phyloP scores from a whole-genome alignment of 2,797 vertebrate genomes.

The Nasua narica region DNA sequence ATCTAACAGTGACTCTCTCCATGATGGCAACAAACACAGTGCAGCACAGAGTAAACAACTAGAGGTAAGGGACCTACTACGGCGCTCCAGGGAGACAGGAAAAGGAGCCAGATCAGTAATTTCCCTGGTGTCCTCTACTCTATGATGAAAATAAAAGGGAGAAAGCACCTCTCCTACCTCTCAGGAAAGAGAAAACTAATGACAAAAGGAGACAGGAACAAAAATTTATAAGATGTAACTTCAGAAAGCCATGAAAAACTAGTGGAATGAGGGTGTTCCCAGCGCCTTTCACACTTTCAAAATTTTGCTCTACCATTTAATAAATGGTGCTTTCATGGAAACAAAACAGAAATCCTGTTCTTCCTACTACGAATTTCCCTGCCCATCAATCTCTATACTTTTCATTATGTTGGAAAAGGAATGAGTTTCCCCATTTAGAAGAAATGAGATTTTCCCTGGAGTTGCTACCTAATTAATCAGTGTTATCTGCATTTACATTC shows the following conservation, averaged over 20 bases:
- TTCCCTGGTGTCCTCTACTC: not conserved
- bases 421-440: not conserved
- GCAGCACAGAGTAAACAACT: not conserved
- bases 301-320: conserved; percentile 17
- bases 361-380: not conserved
- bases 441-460: not conserved
- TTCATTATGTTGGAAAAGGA: not conserved
- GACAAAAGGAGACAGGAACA: not conserved
- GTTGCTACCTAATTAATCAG: conserved; percentile 37
- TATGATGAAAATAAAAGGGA: not conserved
- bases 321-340: not conserved
- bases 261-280: not conserved
- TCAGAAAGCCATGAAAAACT: not conserved
- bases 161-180: not conserved
- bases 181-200: not conserved
- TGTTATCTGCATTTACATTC: not conserved
- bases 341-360: not conserved
- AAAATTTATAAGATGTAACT: not conserved
- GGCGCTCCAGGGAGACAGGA: not conserved
- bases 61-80: not conserved
- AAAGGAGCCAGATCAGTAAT: not conserved
- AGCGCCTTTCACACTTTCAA: not conserved
- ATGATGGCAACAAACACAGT: not conserved
- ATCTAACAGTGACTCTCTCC: not conserved
- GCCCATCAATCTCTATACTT: not conserved